phyloP scores from a whole-genome alignment of 2,888 invertebrate genomes.

The Helicoverpa assulta region DNA sequence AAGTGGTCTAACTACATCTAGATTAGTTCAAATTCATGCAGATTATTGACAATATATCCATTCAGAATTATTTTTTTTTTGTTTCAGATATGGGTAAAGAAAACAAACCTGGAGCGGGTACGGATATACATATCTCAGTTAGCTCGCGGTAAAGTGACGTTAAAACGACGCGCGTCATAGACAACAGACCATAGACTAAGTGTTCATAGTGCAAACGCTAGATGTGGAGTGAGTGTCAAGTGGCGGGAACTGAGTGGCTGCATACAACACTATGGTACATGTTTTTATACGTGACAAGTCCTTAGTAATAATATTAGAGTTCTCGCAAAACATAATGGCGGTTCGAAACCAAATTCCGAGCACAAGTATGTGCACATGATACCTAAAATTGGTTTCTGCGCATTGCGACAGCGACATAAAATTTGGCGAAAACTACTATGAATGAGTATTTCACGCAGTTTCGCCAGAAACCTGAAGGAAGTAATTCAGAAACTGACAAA shows the following conservation, averaged over 20 bases:
- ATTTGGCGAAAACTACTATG: too few relatives aligned
- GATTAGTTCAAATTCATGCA: too few relatives aligned
- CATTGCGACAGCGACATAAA: too few relatives aligned
- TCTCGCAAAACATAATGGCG: too few relatives aligned
- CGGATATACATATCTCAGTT: constrained; percentile 96
- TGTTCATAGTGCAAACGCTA: constrained; percentile 56
- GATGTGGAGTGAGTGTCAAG: constrained; percentile 53
- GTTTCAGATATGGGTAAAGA: constrained; percentile 96
- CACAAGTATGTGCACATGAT: too few relatives aligned
- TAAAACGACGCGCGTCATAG: constrained; percentile 95
- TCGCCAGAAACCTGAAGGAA: not conserved
- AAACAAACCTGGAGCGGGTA: constrained; percentile 93
- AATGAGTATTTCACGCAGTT: not conserved
- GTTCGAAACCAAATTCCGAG: too few relatives aligned
- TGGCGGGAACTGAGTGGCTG: constrained; percentile 30
- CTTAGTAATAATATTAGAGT: not conserved
- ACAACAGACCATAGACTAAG: constrained; percentile 37
- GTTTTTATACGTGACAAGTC: constrained; percentile 17
- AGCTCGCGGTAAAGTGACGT: constrained; percentile 96
- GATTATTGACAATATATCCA: not conserved
- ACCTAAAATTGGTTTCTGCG: too few relatives aligned
- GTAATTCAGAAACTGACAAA: too few relatives aligned
- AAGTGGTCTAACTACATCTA: too few relatives aligned
- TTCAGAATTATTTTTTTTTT: constrained; percentile 12
- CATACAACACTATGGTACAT: constrained; percentile 19